These are phyloP conservation scores for Lycodopsis pacificus DNA, from an alignment of 2,797 vertebrate genomes.

Conservation along the genomic window DNA sequence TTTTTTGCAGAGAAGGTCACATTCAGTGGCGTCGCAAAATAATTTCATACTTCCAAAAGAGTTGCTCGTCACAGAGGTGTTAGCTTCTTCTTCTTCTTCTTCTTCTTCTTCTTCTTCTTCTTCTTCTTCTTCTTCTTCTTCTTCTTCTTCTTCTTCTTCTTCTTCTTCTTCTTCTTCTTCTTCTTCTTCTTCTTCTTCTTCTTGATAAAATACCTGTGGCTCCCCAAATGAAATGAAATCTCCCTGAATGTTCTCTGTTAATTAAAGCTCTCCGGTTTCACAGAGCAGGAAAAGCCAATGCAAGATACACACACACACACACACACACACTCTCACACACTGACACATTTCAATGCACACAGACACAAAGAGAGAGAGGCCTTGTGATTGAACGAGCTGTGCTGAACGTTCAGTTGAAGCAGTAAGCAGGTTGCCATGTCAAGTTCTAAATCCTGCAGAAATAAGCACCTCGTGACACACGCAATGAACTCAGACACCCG, in stretches of 20 bases:
- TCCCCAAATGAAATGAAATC: slow-evolving; percentile 44
- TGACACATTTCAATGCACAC: slow-evolving; percentile 4
- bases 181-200: background rate
- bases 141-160: background rate
- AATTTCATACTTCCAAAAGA: slow-evolving; percentile 38
- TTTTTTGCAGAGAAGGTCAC: background rate
- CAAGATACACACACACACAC: slow-evolving; percentile 4
- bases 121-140: too few relatives aligned
- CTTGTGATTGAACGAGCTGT: too few relatives aligned
- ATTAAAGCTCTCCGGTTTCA: slow-evolving; percentile 54
- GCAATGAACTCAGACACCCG: slow-evolving; percentile 38
- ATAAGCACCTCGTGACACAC: slow-evolving; percentile 60
- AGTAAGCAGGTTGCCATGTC: slow-evolving; percentile 48
- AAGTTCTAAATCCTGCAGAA: slow-evolving; percentile 50
- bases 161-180: background rate
- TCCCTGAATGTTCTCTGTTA: slow-evolving; percentile 33
- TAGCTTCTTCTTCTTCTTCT: background rate
- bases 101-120: too few relatives aligned
- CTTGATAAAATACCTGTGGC: slow-evolving; percentile 42
- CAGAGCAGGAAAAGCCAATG: background rate
- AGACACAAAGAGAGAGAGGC: slow-evolving; percentile 20
- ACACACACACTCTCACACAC: slow-evolving; percentile 1
- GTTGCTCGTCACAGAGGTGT: slow-evolving; percentile 10
- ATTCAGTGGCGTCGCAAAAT: slow-evolving; percentile 1
- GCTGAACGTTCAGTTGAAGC: slow-evolving; percentile 6